Conservation (phyloP, 2,797 vertebrate genomes). For the Ptychadena robeensis region DNA sequence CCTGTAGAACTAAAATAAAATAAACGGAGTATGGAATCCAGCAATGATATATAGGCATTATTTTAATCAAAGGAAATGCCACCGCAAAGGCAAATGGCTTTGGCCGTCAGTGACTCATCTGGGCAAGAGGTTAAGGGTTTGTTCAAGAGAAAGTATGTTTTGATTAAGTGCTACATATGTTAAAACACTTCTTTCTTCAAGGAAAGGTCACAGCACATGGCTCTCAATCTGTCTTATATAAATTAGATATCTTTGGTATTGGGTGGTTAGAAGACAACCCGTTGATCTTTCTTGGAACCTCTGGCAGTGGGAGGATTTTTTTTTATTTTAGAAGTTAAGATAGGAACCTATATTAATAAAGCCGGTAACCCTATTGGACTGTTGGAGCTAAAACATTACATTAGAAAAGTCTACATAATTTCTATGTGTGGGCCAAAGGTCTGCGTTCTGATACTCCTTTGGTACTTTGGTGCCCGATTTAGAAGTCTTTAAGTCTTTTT, state of each 20-base stretch:
- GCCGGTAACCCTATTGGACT: constrained; percentile 72
- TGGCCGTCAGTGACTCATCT: constrained; percentile 72
- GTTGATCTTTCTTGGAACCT: constrained; percentile 76
- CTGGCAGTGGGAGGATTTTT: constrained; percentile 70
- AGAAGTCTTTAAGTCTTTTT: constrained; percentile 65
- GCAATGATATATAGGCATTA: constrained; percentile 74
- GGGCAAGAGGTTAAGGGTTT: constrained; percentile 77
- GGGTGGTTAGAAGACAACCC: constrained; percentile 74
- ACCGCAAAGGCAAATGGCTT: constrained; percentile 73
- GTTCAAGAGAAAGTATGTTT: constrained; percentile 80
- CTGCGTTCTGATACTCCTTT: constrained; percentile 71
- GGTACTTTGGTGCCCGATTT: constrained; percentile 72
- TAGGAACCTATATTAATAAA: constrained; percentile 75
- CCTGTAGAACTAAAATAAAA: constrained; percentile 79
- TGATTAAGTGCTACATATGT: constrained; percentile 81
- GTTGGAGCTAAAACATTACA: constrained; percentile 69
- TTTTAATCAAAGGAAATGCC: constrained; percentile 80
- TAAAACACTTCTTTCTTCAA: constrained; percentile 77
- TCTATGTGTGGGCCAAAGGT: constrained; percentile 74
- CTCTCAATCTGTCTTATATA: constrained; percentile 76
- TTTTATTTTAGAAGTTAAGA: constrained; percentile 67
- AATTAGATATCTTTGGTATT: constrained; percentile 80
- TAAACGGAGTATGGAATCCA: constrained; percentile 73
- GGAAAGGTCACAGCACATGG: constrained; percentile 73
- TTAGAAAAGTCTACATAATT: constrained; percentile 66